Evolutionary conservation across 1,140 invertebrate genomes (phyloP).

Genomic region (Cydia fagiglandana): DNA sequence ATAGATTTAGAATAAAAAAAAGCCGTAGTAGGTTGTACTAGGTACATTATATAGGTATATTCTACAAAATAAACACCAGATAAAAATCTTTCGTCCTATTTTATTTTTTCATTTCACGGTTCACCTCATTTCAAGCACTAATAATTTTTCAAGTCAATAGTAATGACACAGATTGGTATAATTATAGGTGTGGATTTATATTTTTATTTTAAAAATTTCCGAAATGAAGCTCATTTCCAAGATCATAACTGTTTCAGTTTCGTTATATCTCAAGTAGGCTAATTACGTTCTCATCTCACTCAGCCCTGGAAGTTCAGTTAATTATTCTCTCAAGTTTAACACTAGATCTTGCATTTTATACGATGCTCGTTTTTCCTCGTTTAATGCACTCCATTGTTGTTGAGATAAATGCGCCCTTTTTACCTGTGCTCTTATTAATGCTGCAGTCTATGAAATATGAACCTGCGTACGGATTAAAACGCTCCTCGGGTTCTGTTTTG

Average conservation of each 20-base stretch:
- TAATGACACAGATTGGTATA: too few species aligned
- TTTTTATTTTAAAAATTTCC: background rate
- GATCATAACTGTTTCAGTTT: slow-evolving; percentile 3
- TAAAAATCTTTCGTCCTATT: too few species aligned
- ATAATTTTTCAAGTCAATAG: too few species aligned
- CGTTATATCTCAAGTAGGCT: slow-evolving; percentile 12
- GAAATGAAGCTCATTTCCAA: background rate
- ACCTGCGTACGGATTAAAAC: slow-evolving; percentile 16
- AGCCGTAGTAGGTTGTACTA: too few species aligned
- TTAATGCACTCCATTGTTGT: slow-evolving; percentile 22
- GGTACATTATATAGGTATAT: too few species aligned
- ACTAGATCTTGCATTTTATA: slow-evolving; percentile 28
- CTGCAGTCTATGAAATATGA: slow-evolving; percentile 25
- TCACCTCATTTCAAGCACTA: too few species aligned
- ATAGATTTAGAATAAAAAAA: background rate
- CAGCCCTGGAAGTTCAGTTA: slow-evolving; percentile 22
- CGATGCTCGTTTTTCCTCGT: slow-evolving; percentile 31
- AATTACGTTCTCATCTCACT: slow-evolving; percentile 21
- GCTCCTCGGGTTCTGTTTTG: background rate
- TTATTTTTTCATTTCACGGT: too few species aligned
- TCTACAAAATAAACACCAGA: too few species aligned
- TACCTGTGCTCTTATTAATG: slow-evolving; percentile 30
- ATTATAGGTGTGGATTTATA: too few species aligned
- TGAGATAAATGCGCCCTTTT: slow-evolving; percentile 30
- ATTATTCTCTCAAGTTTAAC: slow-evolving; percentile 28